These are phyloP conservation scores for Gymnothorax javanicus DNA, from an alignment of 2,797 vertebrate genomes.

Conservation along the genomic window DNA sequence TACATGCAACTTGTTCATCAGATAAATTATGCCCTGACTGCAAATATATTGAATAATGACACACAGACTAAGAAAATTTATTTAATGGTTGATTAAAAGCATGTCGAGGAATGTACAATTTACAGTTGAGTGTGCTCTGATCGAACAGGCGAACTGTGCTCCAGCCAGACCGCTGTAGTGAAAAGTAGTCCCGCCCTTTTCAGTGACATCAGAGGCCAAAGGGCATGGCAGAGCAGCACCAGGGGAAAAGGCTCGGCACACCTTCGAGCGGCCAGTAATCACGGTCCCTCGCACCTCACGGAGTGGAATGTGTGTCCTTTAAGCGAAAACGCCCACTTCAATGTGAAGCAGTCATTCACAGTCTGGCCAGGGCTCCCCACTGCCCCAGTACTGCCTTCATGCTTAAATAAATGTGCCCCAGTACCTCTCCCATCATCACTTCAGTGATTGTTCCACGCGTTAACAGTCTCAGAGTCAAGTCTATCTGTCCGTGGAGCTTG, in stretches of 20 bases:
- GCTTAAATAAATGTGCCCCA: slow-evolving; percentile 45
- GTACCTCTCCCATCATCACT: slow-evolving; percentile 59
- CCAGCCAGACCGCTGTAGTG: slow-evolving; percentile 71
- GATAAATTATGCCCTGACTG: not conserved
- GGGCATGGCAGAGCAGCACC: slow-evolving; percentile 53
- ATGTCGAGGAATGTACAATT: slow-evolving; percentile 62
- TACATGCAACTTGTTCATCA: not conserved
- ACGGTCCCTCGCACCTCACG: slow-evolving; percentile 57
- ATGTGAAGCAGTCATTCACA: slow-evolving; percentile 78
- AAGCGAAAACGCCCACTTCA: slow-evolving; percentile 74
- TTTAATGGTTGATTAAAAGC: slow-evolving; percentile 78
- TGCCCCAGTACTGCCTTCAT: slow-evolving; percentile 51
- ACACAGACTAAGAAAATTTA: slow-evolving; percentile 63
- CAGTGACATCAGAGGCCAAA: slow-evolving; percentile 57
- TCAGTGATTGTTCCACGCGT: slow-evolving; percentile 55
- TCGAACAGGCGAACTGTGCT: slow-evolving; percentile 60
- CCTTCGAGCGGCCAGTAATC: slow-evolving; percentile 66
- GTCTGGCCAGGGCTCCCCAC: slow-evolving; percentile 48
- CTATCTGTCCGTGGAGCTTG: slow-evolving; percentile 45
- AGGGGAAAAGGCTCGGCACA: slow-evolving; percentile 70
- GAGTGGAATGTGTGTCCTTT: slow-evolving; percentile 65
- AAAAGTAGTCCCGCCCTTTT: slow-evolving; percentile 45
- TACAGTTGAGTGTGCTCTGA: slow-evolving; percentile 63
- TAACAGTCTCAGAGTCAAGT: slow-evolving; percentile 48
- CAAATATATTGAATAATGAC: not conserved